Percentiles rank a stretch among this genome's conserved stretches.
phyloP scores from a whole-genome alignment of 2,888 invertebrate genomes.

The Branchipolynoe longqiensis region DNA sequence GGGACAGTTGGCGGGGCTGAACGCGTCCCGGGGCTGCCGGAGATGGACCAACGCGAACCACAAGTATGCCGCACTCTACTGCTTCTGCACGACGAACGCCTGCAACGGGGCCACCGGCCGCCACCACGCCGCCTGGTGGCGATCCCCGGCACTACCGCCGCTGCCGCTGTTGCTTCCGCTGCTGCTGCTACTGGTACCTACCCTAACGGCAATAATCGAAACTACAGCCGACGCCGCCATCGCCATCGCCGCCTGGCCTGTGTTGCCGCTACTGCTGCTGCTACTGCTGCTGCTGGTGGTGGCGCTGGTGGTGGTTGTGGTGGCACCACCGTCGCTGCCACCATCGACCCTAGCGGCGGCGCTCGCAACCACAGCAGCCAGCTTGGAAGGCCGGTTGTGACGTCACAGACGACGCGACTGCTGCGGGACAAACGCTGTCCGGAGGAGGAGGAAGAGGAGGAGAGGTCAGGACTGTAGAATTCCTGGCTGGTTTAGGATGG shows the following conservation, averaged over 20 bases:
- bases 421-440: neutral
- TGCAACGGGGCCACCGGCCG: slow-evolving; percentile 68
- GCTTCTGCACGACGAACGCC: slow-evolving; percentile 72
- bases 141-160: neutral
- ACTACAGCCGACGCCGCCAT: no score
- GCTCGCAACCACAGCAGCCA: no score
- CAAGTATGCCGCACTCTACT: slow-evolving; percentile 70
- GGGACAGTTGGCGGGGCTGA: slow-evolving; percentile 68
- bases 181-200: neutral
- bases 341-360: no score
- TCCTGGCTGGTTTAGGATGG: no score
- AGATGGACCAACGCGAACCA: slow-evolving; percentile 65
- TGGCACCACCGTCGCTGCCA: no score
- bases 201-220: neutral
- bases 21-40: slow-evolving; percentile 72
- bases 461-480: no score
- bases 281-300: neutral
- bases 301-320: neutral
- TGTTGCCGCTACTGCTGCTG: neutral
- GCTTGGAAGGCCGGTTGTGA: no score
- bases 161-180: neutral
- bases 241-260: neutral
- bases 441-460: no score
- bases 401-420: neutral
- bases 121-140: neutral